Base-by-base conservation (phyloP, 2,888 invertebrate genomes). In the Drosophila tanythrix region DNA sequence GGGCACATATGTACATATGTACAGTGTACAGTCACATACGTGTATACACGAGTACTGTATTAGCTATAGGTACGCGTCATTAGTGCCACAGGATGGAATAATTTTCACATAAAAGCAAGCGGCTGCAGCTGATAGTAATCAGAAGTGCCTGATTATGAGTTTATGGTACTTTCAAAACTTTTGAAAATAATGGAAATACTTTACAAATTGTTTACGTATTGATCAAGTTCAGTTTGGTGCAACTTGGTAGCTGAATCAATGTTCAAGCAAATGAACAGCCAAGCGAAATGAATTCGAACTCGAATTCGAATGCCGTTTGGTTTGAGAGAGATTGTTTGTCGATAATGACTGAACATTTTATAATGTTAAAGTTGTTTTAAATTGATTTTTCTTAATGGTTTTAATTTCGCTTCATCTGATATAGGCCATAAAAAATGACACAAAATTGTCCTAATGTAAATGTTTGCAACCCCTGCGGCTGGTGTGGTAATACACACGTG, bases 61-160 rank as follows among this genome's bases (percentile, higher is more conserved):
- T 79, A 58, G 51, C 55, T 59, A 25, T 36, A 63, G 67, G 57
- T 74, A 52, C 62, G 74, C 50, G 68, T 77, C 70, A 74, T 80
- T 80, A 71, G 66, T 59, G 70, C 55, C 77, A 71, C 66, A 58
- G 50, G 59, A 59, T 76, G 64, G 69, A 58, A 72, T 66, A 63
- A 76, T 76, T 76, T 71, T 63, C 71, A 36, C 67, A 69, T 69
- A 69, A 70, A 61, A 46, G 8, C 56, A 38, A 36, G 21, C 52
- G 25, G 51, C 61, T 69, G 70, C 69, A 56, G 56, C 56, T 69
- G 56, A 69, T 56, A 61, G 43, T 52, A 69, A 70, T 69, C 69
- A 52, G 53, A 38, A 25, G 53, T 27, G 52, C 46, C 58, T 40
- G 58, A 67, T 46, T 38, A 50, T 29, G 33, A 55, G 46, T 40